phyloP scores from a whole-genome alignment of 2,888 invertebrate species.

The Trachelus tabidus region DNA sequence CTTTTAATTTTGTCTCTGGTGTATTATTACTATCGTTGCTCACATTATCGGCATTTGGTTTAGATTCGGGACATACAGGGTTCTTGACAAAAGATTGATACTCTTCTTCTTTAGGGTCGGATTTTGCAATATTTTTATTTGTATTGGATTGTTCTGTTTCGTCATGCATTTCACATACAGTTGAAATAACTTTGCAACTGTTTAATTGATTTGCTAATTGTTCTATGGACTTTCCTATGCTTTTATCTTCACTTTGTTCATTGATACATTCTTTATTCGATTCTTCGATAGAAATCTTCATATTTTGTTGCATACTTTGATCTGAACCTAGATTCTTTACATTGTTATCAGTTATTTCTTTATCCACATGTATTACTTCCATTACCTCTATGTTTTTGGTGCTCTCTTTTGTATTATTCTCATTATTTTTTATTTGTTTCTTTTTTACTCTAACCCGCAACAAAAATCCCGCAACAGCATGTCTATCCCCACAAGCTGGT shows the following conservation, averaged over 20 bases:
- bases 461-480: constrained; percentile 76
- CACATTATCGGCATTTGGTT: background rate
- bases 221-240: background rate
- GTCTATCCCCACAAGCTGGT: constrained; percentile 78
- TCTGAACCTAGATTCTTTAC: background rate
- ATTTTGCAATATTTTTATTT: background rate
- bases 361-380: background rate
- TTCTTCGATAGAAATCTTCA: background rate
- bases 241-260: background rate
- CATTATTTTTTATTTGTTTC: background rate
- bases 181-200: constrained; percentile 15
- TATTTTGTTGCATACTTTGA: background rate
- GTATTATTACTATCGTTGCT: background rate
- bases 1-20: constrained; percentile 26
- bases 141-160: background rate
- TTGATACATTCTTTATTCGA: background rate
- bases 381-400: background rate
- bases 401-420: background rate
- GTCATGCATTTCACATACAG: background rate
- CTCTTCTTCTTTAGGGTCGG: background rate
- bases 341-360: background rate
- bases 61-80: background rate
- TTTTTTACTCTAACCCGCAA: constrained; percentile 77
- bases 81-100: background rate
- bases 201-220: constrained; percentile 19